Conservation (phyloP, 2,113 vertebrate species). For the Dromaius novaehollandiae region DNA sequence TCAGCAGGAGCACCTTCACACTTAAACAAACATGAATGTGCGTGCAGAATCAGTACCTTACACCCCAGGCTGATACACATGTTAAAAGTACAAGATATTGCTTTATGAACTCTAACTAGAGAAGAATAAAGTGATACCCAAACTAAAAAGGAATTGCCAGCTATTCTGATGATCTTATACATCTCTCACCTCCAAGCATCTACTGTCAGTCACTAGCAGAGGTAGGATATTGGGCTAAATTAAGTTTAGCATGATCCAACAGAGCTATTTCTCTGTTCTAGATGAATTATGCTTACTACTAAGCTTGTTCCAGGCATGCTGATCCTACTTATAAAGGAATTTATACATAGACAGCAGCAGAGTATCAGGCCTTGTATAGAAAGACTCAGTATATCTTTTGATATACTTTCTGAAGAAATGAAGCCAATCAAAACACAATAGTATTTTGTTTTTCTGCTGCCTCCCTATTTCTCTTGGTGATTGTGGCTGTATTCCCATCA, state of each 20-base stretch:
- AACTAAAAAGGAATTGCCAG: background rate
- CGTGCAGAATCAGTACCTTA: background rate
- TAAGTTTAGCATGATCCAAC: background rate
- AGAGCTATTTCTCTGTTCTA: background rate
- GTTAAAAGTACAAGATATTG: background rate
- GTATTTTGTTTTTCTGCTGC: background rate
- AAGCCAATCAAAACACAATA: background rate
- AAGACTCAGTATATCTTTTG: background rate
- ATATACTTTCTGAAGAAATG: background rate
- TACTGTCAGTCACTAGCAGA: background rate
- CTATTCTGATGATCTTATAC: background rate
- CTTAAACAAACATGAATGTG: background rate
- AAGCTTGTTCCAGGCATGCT: background rate
- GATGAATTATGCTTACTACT: background rate
- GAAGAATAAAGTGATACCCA: background rate
- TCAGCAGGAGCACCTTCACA: background rate
- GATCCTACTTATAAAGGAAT: background rate
- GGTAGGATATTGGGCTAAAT: background rate
- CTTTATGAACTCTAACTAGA: fast-evolving
- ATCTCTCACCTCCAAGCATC: background rate
- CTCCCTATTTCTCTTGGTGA: background rate
- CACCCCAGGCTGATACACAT: background rate
- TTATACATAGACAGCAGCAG: background rate
- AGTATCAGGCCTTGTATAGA: background rate
- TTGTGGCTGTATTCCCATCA: background rate